A percentile compares a stretch with the other conserved stretches of the same genome.
phyloP scores from a whole-genome alignment of 2,888 invertebrate genomes.

The Alsophila aescularia region DNA sequence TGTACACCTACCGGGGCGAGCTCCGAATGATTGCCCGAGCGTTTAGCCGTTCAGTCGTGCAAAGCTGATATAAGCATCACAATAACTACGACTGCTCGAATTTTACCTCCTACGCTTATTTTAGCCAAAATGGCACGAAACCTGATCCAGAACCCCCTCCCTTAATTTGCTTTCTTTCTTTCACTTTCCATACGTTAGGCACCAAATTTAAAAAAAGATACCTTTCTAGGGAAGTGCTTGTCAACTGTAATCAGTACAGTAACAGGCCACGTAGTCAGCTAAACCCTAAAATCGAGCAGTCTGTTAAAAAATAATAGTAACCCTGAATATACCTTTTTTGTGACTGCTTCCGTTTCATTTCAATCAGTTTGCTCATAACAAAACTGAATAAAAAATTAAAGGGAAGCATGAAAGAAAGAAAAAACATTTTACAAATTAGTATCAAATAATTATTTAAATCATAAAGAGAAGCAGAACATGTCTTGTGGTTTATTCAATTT shows the following conservation, averaged over 20 bases:
- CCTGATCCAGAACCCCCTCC: no score
- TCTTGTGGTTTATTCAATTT: background rate
- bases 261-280: no score
- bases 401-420: constrained; percentile 19
- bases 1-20: background rate
- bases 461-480: background rate
- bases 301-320: background rate
- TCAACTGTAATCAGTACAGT: background rate
- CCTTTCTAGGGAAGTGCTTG: background rate
- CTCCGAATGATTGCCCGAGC: background rate
- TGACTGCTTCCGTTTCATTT: constrained; percentile 14
- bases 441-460: background rate
- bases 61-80: constrained; percentile 4
- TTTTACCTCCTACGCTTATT: background rate
- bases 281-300: background rate
- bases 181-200: no score
- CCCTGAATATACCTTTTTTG: constrained; percentile 13
- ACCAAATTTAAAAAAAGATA: no score
- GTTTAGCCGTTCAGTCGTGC: constrained; percentile 2
- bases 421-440: constrained; percentile 2
- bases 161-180: no score
- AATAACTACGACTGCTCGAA: constrained; percentile 4
- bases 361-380: constrained; percentile 2
- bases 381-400: constrained; percentile 17
- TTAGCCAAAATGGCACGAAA: background rate